phyloP scores from a whole-genome alignment of 1,140 invertebrate species.

The Heliconius hewitsoni region DNA sequence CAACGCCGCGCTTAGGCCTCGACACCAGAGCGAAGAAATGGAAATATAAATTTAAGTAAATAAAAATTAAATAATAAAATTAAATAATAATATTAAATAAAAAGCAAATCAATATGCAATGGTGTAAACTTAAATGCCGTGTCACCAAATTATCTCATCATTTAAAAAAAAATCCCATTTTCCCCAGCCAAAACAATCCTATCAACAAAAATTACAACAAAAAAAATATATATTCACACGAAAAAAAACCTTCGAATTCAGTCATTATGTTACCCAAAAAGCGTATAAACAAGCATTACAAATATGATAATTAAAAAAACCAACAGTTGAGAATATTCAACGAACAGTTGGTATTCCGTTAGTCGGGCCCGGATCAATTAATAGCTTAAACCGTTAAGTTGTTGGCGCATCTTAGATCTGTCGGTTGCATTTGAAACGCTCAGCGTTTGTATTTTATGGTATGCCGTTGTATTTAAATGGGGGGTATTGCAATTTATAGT shows the following conservation, averaged over 20 bases:
- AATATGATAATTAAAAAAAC: constrained; percentile 26
- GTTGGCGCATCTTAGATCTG: constrained; percentile 44
- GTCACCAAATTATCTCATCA: no score
- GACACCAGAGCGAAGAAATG: no score
- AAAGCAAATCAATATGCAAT: no score
- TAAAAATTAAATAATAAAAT: no score
- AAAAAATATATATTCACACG: not conserved
- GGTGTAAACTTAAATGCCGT: no score
- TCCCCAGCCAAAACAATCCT: no score
- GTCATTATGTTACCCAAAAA: not conserved
- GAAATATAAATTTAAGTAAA: no score
- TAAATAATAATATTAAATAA: no score
- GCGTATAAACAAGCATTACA: constrained; percentile 17
- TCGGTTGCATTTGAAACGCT: constrained; percentile 22
- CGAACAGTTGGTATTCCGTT: constrained; percentile 27
- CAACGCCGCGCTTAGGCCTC: no score
- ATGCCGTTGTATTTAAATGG: not conserved
- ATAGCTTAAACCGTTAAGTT: constrained; percentile 49
- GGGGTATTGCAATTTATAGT: not conserved
- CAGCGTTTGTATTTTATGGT: constrained; percentile 12
- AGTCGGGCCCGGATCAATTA: constrained; percentile 48
- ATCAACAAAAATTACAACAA: no score
- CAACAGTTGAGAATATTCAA: constrained; percentile 18
- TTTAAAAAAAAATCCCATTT: no score
- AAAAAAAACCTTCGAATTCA: not conserved